Conservation (phyloP, 2,888 invertebrate genomes). For the Margaritifera margaritifera region DNA sequence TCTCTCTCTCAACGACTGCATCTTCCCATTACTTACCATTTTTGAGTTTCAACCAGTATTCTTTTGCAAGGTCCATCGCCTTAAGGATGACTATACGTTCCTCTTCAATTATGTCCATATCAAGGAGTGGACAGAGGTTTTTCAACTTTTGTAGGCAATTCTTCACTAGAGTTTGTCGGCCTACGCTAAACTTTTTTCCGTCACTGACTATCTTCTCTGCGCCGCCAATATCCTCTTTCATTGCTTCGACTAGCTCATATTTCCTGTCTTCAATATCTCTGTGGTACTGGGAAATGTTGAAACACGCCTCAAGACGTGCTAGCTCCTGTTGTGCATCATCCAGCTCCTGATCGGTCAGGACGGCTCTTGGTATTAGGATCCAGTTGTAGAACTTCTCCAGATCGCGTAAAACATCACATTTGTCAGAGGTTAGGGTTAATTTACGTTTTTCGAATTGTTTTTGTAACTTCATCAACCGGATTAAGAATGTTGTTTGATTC, state of each 20-base stretch:
- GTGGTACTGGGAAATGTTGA: conserved; percentile 20
- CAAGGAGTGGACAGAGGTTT: conserved; percentile 26
- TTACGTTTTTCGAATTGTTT: conserved; percentile 14
- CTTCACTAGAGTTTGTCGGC: conserved; percentile 10
- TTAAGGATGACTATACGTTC: conserved; percentile 77
- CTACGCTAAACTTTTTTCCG: conserved; percentile 16
- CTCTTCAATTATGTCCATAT: conserved; percentile 64
- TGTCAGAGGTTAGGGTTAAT: conserved; percentile 2
- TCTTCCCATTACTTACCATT: conserved; percentile 73
- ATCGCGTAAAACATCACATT: conserved; percentile 8
- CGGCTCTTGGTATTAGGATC: conserved; percentile 17
- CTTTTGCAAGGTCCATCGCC: conserved; percentile 77
- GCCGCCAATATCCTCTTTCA: conserved; percentile 10
- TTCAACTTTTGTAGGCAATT: conserved; percentile 29
- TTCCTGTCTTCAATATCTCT: conserved; percentile 4
- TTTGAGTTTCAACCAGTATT: conserved; percentile 83
- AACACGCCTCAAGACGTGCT: conserved; percentile 20
- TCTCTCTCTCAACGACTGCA: no score
- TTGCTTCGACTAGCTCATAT: conserved; percentile 1
- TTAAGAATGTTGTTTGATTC: conserved; percentile 26
- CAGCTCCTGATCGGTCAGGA: conserved; percentile 43
- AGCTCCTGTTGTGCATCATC: conserved; percentile 44
- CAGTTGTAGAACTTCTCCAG: conserved; percentile 27
- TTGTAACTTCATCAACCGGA: conserved; percentile 9
- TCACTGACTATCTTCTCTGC: conserved; percentile 23